Percentiles rank a stretch among this genome's conserved stretches.
Conservation (phyloP, 2,113 vertebrate genomes). For the Lasiurus cinereus region DNA sequence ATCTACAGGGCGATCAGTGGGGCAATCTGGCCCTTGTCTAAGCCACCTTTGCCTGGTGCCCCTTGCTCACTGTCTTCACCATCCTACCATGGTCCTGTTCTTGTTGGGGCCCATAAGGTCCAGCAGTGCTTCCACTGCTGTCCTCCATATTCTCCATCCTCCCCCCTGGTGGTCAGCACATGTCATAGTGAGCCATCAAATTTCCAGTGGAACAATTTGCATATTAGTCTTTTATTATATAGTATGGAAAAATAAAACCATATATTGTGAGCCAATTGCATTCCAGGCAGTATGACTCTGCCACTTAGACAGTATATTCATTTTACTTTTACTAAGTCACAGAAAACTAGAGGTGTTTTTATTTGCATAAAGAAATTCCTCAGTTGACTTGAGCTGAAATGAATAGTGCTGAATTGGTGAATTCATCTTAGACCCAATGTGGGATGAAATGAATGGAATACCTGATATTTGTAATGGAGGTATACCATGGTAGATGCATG, state of each 20-base stretch:
- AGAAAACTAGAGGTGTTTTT: background rate
- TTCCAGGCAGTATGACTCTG: background rate
- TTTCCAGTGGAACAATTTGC: no score
- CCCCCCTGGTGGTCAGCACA: no score
- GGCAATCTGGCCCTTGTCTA: no score
- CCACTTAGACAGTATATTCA: background rate
- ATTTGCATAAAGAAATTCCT: constrained; percentile 11
- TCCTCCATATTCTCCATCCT: no score
- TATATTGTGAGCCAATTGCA: background rate
- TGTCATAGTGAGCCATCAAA: no score
- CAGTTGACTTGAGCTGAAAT: background rate
- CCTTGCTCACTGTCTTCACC: no score
- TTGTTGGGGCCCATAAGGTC: no score
- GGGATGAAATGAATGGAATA: background rate
- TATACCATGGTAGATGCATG: background rate
- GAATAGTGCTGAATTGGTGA: background rate
- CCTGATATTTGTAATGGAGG: constrained; percentile 18
- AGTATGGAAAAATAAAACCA: constrained; percentile 9
- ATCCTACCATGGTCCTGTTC: no score
- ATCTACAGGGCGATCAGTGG: no score
- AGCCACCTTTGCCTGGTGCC: no score
- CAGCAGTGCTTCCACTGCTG: no score
- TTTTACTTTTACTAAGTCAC: constrained; percentile 8
- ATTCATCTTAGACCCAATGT: constrained; percentile 49
- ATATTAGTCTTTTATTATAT: no score